Percentiles rank a stretch among this genome's conserved stretches.
These are phyloP conservation scores for Hydroisotoma schaefferi DNA, from an alignment of 2,888 invertebrate genomes.

Conservation along the genomic window DNA sequence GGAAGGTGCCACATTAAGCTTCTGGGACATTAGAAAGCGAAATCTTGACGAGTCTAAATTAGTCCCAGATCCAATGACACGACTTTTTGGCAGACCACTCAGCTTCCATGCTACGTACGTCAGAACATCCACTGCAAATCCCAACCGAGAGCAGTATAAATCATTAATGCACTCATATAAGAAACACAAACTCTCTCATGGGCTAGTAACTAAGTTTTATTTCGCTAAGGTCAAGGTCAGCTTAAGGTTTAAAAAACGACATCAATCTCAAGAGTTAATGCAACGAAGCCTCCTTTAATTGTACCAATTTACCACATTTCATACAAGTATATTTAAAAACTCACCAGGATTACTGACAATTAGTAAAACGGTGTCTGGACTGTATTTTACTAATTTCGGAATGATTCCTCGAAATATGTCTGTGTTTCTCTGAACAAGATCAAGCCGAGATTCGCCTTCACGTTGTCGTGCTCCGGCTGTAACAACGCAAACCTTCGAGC, in stretches of 20 bases:
- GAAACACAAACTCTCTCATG: no score
- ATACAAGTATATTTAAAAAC: background rate
- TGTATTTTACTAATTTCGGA: slow-evolving; percentile 74
- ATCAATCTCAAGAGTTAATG: no score
- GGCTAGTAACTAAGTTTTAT: no score
- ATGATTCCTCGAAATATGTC: slow-evolving; percentile 83
- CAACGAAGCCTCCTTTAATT: no score
- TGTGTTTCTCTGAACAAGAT: slow-evolving; percentile 83
- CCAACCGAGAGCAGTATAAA: no score
- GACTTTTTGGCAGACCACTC: slow-evolving; percentile 80
- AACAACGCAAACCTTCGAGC: slow-evolving; percentile 79
- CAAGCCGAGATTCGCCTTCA: slow-evolving; percentile 81
- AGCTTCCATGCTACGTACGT: slow-evolving; percentile 94
- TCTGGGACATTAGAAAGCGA: slow-evolving; percentile 80
- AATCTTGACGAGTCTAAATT: slow-evolving; percentile 90
- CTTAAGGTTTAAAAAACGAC: no score
- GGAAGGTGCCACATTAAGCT: slow-evolving; percentile 72
- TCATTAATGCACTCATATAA: no score
- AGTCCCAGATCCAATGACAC: slow-evolving; percentile 87
- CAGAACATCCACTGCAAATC: slow-evolving; percentile 70
- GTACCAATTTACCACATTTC: no score
- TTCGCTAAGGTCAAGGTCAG: no score
- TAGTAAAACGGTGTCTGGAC: slow-evolving; percentile 78
- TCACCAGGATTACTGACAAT: slow-evolving; percentile 81
- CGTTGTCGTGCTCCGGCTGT: slow-evolving; percentile 88